A percentile compares a stretch with the other conserved stretches of the same genome.
Conservation (phyloP, 2,113 vertebrate genomes). For the Hippocampus guttulatus region DNA sequence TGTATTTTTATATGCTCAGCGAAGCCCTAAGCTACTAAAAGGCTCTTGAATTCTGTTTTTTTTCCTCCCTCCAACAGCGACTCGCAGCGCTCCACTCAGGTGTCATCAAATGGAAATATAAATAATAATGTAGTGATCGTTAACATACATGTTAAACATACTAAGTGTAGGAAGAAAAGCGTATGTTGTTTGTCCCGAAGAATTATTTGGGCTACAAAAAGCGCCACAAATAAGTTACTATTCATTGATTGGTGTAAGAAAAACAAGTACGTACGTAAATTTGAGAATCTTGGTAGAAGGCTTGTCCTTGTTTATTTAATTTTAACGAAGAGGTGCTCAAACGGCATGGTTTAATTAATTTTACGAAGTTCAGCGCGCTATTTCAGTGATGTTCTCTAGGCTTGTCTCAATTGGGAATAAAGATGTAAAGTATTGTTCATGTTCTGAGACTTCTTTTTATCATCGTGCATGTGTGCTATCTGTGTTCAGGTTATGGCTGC, state of each 20-base stretch:
- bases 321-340: background rate
- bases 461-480: background rate
- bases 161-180: background rate
- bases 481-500: slow-evolving; percentile 60
- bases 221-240: background rate
- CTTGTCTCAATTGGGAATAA: background rate
- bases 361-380: background rate
- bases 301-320: background rate
- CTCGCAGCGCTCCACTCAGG: background rate
- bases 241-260: background rate
- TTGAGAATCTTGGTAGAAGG: background rate
- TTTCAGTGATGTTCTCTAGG: background rate
- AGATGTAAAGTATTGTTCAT: background rate
- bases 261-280: background rate
- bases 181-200: background rate
- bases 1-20: background rate
- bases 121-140: background rate
- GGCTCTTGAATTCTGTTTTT: background rate
- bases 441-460: background rate
- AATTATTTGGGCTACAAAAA: background rate
- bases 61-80: background rate
- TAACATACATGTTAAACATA: background rate
- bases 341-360: background rate
- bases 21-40: background rate
- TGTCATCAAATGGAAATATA: background rate